Evolutionary conservation across 2,797 vertebrate species (phyloP), one percentile per base, ranked within the genome.

Genomic region (Argyrosomus regius): DNA sequence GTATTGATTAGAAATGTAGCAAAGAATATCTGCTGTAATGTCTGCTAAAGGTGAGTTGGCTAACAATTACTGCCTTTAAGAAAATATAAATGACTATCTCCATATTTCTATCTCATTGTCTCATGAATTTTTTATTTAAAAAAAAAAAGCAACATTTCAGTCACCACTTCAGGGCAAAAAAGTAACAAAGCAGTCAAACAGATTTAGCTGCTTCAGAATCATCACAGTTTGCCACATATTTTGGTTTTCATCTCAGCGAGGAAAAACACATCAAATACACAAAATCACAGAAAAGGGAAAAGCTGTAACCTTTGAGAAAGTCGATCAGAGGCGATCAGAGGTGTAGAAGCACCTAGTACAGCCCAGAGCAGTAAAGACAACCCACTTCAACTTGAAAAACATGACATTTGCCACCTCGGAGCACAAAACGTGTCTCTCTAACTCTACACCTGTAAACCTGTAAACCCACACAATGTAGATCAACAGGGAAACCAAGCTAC

Each of bases 361-460:
- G 93, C 92, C 89, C 92, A 93, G 85, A 92, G 93, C 93, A 90
- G 89, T 92, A 90, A 90, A 93, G 93, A 93, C 91, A 92, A 91
- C 93, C 92, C 91, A 94, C 90, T 93, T 92, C 90, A 92, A 92
- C 92, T 93, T 94, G 90, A 94, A 93, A 94, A 90, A 94, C 91
- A 91, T 93, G 93, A 92, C 92, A 93, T 93, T 93, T 93, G 91
- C 91, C 92, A 94, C 92, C 92, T 90, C 77, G 75, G 86, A 93
- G 92, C 88, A 92, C 79, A 86, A 87, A 93, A 90, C 84, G 68
- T 87, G 91, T 91, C 91, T 93, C 89, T 89, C 84, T 84, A 79
- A 89, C 88, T 87, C 84, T 91, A 90, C 91, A 94, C 91, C 92
- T 93, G 90, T 86, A 93, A 91, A 93, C 90, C 88, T 91, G 83